These are phyloP conservation scores for Pterois miles DNA, from an alignment of 2,797 vertebrate genomes.

Conservation along the genomic window DNA sequence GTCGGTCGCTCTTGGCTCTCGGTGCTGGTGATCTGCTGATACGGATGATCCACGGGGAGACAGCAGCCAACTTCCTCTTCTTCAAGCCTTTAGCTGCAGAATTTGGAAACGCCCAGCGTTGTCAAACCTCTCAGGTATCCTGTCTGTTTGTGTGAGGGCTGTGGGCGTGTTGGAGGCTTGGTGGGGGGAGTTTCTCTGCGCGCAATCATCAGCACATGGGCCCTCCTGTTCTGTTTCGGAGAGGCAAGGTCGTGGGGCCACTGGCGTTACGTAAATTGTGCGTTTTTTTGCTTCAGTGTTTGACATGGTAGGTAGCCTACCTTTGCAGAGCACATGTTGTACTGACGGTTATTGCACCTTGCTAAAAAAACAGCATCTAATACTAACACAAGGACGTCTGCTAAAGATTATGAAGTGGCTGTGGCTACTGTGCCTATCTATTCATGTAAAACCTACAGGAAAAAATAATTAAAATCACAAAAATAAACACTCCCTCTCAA, in stretches of 20 bases:
- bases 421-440: background rate
- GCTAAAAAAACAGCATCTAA: background rate
- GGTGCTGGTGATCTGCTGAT: background rate
- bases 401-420: background rate
- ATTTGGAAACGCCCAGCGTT: conserved; percentile 36
- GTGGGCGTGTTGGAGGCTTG: conserved; percentile 10
- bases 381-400: background rate
- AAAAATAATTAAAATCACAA: too few relatives aligned
- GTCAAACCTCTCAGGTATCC: conserved; percentile 37
- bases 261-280: background rate
- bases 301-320: background rate
- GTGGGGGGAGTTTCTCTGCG: background rate
- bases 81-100: background rate
- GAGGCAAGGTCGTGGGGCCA: background rate
- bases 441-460: background rate
- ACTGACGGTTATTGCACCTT: background rate
- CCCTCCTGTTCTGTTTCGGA: background rate
- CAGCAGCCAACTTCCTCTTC: conserved; percentile 8
- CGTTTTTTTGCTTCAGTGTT: background rate
- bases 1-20: background rate
- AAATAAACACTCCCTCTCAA: too few relatives aligned
- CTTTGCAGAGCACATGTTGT: background rate
- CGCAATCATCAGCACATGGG: background rate
- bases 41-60: background rate
- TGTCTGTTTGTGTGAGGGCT: background rate